Evolutionary conservation across 2,888 invertebrate species (phyloP).

Genomic region (Caenorhabditis sp.): DNA sequence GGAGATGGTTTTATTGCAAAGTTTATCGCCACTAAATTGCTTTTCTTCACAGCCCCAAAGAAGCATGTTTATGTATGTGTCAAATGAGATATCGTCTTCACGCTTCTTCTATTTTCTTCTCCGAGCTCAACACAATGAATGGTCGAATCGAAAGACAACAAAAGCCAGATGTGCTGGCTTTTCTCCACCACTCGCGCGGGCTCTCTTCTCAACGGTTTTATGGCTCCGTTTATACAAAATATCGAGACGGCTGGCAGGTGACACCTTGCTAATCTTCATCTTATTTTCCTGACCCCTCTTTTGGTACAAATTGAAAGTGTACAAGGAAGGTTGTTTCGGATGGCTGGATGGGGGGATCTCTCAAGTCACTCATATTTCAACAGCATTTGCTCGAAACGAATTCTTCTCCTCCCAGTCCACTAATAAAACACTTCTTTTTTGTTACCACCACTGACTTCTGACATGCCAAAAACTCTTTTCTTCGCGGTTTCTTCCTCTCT

Average conservation of each 20-base stretch:
- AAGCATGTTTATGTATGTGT: conserved; percentile 65
- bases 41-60: conserved; percentile 61
- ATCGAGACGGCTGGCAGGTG: conserved; percentile 44
- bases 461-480: conserved; percentile 38
- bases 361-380: conserved; percentile 72
- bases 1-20: conserved; percentile 64
- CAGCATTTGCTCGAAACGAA: conserved; percentile 49
- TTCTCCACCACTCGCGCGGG: conserved; percentile 17
- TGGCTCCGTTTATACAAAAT: conserved; percentile 58
- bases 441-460: conserved; percentile 53
- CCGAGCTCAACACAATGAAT: conserved; percentile 46
- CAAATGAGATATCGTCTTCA: conserved; percentile 62
- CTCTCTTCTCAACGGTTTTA: conserved; percentile 54
- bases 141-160: conserved; percentile 49
- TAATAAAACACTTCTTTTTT: conserved; percentile 77
- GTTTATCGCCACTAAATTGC: conserved; percentile 65
- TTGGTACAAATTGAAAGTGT: conserved; percentile 40
- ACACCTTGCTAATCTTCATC: conserved; percentile 47
- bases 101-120: conserved; percentile 31
- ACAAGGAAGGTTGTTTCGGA: background rate
- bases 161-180: conserved; percentile 56
- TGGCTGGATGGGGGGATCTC: conserved; percentile 20
- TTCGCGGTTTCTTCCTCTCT: conserved; percentile 20
- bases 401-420: conserved; percentile 75
- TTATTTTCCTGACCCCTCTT: conserved; percentile 9